Percentiles rank a stretch among this genome's conserved stretches.
These are phyloP conservation scores for Nemotelus pantherinus DNA, from an alignment of 2,888 invertebrate species.

Conservation along the genomic window DNA sequence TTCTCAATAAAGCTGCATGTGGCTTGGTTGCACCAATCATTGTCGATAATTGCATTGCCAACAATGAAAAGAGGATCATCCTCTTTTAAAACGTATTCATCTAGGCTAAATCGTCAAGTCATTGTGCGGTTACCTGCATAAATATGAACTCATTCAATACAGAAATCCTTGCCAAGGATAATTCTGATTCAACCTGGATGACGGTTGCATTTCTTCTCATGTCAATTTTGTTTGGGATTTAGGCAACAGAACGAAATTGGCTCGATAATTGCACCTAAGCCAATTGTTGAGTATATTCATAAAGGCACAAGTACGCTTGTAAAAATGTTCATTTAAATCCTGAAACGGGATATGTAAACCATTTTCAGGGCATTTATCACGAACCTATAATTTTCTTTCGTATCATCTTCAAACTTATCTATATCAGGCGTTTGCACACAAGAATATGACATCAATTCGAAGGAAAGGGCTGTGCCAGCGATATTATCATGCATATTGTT, in stretches of 20 bases:
- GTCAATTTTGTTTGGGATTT: conserved; percentile 15
- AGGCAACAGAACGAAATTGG: neutral
- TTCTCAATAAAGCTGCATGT: neutral
- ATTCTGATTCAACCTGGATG: conserved; percentile 6
- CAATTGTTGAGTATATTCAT: conserved; percentile 22
- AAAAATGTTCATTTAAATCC: neutral
- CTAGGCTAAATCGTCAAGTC: conserved; percentile 8
- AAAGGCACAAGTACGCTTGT: neutral
- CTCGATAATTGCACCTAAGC: conserved; percentile 21
- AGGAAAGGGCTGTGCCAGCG: conserved; percentile 1
- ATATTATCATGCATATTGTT: neutral
- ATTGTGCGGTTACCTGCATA: neutral
- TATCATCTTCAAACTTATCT: conserved; percentile 6
- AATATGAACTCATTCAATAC: neutral
- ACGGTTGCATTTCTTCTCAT: conserved; percentile 11
- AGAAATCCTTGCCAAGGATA: neutral
- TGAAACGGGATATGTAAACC: neutral
- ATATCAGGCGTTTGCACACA: neutral
- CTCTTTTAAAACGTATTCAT: neutral
- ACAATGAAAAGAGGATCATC: conserved; percentile 28
- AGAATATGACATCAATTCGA: neutral
- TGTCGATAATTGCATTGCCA: conserved; percentile 18
- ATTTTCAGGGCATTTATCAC: neutral
- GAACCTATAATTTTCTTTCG: conserved; percentile 25
- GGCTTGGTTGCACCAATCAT: conserved; percentile 6